These are phyloP conservation scores for Scaptomyza cyrtandrae DNA, from an alignment of 2,888 invertebrate species.

Conservation along the genomic window DNA sequence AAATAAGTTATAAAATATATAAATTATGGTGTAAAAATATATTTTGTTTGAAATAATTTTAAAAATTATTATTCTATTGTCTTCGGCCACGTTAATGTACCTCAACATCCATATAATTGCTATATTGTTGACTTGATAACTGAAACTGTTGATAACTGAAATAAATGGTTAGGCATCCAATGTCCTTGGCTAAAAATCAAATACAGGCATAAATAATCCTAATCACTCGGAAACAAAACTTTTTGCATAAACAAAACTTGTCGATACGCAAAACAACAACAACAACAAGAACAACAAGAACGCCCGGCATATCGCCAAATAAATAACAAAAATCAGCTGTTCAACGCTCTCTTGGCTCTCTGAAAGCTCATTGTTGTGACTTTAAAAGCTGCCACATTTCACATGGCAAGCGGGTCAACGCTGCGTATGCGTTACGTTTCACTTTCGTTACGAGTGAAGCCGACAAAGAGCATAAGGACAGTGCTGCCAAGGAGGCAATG, in stretches of 20 bases:
- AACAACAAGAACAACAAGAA: slow-evolving; percentile 15
- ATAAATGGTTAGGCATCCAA: neutral
- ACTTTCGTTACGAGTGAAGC: slow-evolving; percentile 65
- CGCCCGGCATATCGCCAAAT: slow-evolving; percentile 53
- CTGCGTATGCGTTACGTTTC: slow-evolving; percentile 74
- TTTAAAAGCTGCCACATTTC: slow-evolving; percentile 52
- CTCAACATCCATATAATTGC: neutral
- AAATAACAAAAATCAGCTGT: slow-evolving; percentile 79
- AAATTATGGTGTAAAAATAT: no score
- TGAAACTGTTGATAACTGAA: no score
- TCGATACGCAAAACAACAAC: slow-evolving; percentile 25
- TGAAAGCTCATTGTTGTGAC: slow-evolving; percentile 40
- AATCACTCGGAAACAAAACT: slow-evolving; percentile 24
- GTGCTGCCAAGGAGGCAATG: slow-evolving; percentile 44
- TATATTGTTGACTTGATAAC: no score
- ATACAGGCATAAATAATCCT: neutral
- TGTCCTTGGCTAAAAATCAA: neutral
- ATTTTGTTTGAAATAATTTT: no score
- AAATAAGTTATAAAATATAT: no score
- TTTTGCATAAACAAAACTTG: slow-evolving; percentile 14
- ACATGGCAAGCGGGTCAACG: slow-evolving; percentile 59
- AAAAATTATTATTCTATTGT: no score
- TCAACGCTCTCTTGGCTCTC: slow-evolving; percentile 41
- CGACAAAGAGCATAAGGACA: slow-evolving; percentile 35
- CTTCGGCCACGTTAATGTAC: neutral